Evolutionary conservation across 1,140 invertebrate genomes (phyloP).

Genomic region (Paraescarpia echinospica): DNA sequence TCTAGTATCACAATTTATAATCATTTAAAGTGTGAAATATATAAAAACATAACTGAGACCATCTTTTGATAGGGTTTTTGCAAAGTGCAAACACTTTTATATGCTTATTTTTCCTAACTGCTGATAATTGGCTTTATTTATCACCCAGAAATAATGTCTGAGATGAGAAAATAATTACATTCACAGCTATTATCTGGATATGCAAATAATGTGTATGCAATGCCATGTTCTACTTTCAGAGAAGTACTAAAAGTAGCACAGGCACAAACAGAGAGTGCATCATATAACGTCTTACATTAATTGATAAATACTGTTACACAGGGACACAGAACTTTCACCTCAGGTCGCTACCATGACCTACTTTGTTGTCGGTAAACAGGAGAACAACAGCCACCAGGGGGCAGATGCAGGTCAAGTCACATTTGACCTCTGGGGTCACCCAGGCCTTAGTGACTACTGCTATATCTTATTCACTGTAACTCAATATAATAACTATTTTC

Average conservation of each 20-base stretch:
- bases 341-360: not conserved
- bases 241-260: not conserved
- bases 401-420: not conserved
- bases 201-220: not conserved
- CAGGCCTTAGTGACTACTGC: not conserved
- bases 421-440: not conserved
- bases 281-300: not conserved
- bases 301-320: not conserved
- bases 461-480: no score
- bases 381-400: not conserved
- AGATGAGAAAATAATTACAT: not conserved
- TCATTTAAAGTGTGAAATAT: no score
- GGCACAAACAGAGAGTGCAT: no score
- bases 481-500: no score
- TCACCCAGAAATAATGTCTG: no score
- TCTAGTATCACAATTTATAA: no score
- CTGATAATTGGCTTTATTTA: no score
- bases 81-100: no score
- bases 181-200: not conserved
- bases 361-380: not conserved
- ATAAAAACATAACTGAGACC: no score
- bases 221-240: not conserved
- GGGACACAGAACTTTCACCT: not conserved
- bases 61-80: no score
- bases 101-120: no score